Base-by-base conservation (phyloP, 2,888 invertebrate species). In the Operophtera brumata region DNA sequence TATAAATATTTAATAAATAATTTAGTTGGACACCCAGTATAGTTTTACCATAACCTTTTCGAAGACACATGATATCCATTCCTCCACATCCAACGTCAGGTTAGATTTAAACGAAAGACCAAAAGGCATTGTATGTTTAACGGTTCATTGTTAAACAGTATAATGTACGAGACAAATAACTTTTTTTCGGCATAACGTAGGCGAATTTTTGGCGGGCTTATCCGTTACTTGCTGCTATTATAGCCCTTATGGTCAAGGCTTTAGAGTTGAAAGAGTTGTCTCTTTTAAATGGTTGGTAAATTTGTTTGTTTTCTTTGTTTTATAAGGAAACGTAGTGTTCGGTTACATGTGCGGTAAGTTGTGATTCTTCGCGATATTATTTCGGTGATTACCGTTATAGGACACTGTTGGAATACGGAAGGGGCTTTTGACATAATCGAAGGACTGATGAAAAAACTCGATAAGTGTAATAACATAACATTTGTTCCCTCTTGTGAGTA, bases 81-180 rank as follows among this genome's bases (percentile, higher is more conserved):
- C 25, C 43, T 20, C 4, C 20, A 20, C 14, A 45, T 49, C 41
- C n/a, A 10, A 54, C 44, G 57, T 57, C 57, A 52, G 34, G 45
- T 57, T 57, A 53, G 42, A 52, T 57, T 57, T 46, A 57, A 57
- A 52, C 48, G n/a, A 57, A 45, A 39, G 14, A 28, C 26, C 26
- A 37, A 47, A 49, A 55, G 47, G 45, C 68, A 67, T 72, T 78
- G 81, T 82, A 66, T 75, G 69, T 70, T 77, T 86, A 88, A 88
- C 88, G 86, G 88, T 84, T 75, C 72, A 80, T 82, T 82, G 82
- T 83, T 80, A 68, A 69, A 67, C 75, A 70, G 71, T 77, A 57
- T 78, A 82, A 81, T 73, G 79, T 77, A 78, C 70, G 73, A 75
- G 80, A 81, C 84, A 86, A 86, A 85, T 83, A 82, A 78, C 70